Evolutionary conservation across 92 coral and sea anemone species (phyloP).

Genomic region (Phenganax subtilis): DNA sequence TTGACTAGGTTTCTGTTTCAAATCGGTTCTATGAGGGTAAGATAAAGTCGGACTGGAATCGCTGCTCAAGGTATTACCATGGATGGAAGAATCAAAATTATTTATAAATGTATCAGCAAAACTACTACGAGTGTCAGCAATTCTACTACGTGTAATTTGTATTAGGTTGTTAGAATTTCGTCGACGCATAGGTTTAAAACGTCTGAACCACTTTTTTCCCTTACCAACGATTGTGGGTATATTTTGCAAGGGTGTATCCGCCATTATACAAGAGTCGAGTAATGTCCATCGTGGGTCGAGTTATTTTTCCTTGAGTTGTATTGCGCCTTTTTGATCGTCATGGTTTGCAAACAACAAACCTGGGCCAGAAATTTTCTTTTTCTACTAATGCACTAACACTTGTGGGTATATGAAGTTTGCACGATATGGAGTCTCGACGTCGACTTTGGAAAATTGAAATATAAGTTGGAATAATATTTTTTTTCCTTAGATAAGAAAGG

Average conservation of each 20-base stretch:
- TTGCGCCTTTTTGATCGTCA: not conserved
- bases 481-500: slow-evolving; percentile 7
- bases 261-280: not conserved
- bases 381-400: slow-evolving; percentile 11
- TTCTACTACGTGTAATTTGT: too few relatives aligned
- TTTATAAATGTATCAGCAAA: not conserved
- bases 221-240: not conserved
- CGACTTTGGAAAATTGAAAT: slow-evolving; percentile 25
- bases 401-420: slow-evolving; percentile 6
- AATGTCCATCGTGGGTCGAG: not conserved
- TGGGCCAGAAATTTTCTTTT: slow-evolving; percentile 21
- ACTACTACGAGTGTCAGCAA: too few relatives aligned
- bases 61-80: not conserved
- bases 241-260: slow-evolving; percentile 2
- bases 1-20: too few relatives aligned
- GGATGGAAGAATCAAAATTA: not conserved
- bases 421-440: slow-evolving; percentile 13
- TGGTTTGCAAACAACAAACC: slow-evolving; percentile 20
- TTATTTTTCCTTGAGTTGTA: not conserved
- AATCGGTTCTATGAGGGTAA: too few relatives aligned
- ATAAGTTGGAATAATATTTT: slow-evolving; percentile 21
- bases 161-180: not conserved
- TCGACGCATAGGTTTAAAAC: not conserved
- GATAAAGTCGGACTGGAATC: too few relatives aligned
- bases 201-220: too few relatives aligned